Percentiles rank a stretch among this genome's conserved stretches.
Evolutionary conservation across 2,113 vertebrate species (phyloP).

Genomic region (Picathartes gymnocephalus): DNA sequence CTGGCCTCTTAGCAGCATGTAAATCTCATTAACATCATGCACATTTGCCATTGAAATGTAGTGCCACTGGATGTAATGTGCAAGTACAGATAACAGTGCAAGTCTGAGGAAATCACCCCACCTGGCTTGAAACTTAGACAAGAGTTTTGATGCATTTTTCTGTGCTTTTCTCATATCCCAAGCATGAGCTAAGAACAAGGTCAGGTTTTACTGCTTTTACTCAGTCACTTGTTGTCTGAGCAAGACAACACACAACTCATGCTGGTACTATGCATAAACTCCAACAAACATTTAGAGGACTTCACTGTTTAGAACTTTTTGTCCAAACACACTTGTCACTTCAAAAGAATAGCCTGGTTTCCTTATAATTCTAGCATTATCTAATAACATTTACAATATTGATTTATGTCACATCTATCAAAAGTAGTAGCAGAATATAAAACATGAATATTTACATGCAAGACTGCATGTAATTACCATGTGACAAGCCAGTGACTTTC

Average conservation of each 20-base stretch:
- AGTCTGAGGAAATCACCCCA: background rate
- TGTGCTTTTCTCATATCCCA: background rate
- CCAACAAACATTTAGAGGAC: background rate
- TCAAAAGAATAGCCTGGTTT: background rate
- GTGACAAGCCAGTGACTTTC: background rate
- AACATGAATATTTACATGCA: background rate
- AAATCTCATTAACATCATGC: background rate
- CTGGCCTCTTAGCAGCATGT: fast-evolving
- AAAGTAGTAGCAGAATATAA: background rate
- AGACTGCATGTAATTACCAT: background rate
- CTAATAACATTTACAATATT: background rate
- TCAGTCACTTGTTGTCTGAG: background rate
- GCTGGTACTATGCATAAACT: background rate
- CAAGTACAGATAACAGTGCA: background rate
- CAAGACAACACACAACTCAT: background rate
- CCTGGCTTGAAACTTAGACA: background rate
- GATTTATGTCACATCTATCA: background rate
- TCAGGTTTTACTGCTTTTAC: background rate
- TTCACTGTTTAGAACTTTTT: background rate
- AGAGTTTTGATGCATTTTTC: background rate
- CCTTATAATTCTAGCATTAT: background rate
- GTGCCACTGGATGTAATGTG: fast-evolving
- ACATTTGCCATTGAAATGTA: background rate
- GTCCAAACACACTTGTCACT: background rate
- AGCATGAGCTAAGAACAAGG: background rate